A percentile compares a stretch with the other conserved stretches of the same genome.
Evolutionary conservation across 2,113 vertebrate species (phyloP).

Genomic region (Buteo buteo): DNA sequence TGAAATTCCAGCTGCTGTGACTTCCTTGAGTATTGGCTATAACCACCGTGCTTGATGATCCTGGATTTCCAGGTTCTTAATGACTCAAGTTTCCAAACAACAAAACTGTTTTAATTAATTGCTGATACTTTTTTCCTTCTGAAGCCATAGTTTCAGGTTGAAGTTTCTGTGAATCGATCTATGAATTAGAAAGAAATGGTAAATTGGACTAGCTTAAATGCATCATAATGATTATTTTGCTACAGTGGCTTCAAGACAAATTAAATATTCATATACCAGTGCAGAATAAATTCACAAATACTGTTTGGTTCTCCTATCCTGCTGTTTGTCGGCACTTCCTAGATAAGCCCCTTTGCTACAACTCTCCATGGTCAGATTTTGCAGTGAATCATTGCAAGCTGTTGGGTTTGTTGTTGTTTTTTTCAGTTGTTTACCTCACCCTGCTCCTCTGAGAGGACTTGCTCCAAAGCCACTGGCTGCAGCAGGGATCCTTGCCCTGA

Average conservation of each 20-base stretch:
- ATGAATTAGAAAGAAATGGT: slow-evolving; percentile 66
- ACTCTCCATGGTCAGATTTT: slow-evolving; percentile 62
- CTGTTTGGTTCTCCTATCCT: slow-evolving; percentile 62
- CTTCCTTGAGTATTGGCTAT: background rate
- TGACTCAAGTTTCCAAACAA: slow-evolving; percentile 44
- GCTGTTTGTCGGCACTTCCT: slow-evolving; percentile 72
- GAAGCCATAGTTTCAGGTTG: slow-evolving; percentile 4
- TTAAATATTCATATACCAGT: slow-evolving; percentile 70
- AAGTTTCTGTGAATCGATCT: slow-evolving; percentile 65
- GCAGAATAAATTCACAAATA: slow-evolving; percentile 74
- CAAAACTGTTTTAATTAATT: slow-evolving; percentile 45
- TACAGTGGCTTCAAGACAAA: slow-evolving; percentile 67
- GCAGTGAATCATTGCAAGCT: slow-evolving; percentile 41
- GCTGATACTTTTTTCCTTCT: slow-evolving; percentile 13
- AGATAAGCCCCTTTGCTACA: slow-evolving; percentile 64
- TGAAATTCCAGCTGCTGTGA: background rate
- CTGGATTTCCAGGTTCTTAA: slow-evolving; percentile 40
- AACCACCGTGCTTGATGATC: background rate
- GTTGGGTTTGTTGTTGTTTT: background rate
- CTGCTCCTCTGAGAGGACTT: background rate
- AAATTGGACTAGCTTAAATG: slow-evolving; percentile 68
- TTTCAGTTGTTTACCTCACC: slow-evolving; percentile 42
- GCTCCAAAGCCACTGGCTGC: background rate
- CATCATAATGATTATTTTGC: slow-evolving; percentile 67
- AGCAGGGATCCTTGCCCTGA: background rate